Evolutionary conservation across 2,888 invertebrate species (phyloP).

Genomic region (Pandemis corylana): DNA sequence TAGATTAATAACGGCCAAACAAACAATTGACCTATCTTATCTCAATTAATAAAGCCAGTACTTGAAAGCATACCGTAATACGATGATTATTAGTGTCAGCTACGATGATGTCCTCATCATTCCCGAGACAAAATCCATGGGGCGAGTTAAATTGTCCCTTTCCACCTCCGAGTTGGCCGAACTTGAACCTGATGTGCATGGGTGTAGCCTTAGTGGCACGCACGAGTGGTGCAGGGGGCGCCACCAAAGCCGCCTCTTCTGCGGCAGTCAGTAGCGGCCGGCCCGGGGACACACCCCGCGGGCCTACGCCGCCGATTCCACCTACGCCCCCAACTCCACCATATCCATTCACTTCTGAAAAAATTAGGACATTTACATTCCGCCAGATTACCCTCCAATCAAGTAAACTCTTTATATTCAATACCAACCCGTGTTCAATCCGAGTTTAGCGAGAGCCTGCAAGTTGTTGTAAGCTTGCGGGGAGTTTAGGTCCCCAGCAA

Average conservation of each 20-base stretch:
- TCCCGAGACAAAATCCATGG: slow-evolving; percentile 97
- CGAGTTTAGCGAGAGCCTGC: slow-evolving; percentile 95
- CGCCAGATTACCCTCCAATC: neutral
- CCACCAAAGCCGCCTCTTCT: slow-evolving; percentile 76
- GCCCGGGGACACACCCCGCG: slow-evolving; percentile 82
- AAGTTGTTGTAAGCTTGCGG: slow-evolving; percentile 94
- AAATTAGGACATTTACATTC: slow-evolving; percentile 39
- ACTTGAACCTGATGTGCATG: slow-evolving; percentile 96
- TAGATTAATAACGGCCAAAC: neutral
- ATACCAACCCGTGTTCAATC: slow-evolving; percentile 87
- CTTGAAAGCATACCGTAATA: slow-evolving; percentile 87
- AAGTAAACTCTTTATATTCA: neutral
- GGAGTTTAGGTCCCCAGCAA: slow-evolving; percentile 88
- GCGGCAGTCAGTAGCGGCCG: slow-evolving; percentile 75
- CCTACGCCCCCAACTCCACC: slow-evolving; percentile 73
- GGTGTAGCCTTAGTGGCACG: slow-evolving; percentile 91
- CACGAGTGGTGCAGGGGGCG: slow-evolving; percentile 81
- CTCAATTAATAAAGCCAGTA: slow-evolving; percentile 10
- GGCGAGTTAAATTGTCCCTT: slow-evolving; percentile 98
- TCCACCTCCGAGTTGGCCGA: slow-evolving; percentile 96
- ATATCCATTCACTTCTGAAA: slow-evolving; percentile 80
- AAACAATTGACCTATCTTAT: neutral
- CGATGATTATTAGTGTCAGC: slow-evolving; percentile 99
- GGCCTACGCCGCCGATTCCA: slow-evolving; percentile 79
- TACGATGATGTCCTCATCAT: slow-evolving; percentile 98